A percentile compares a stretch with the other conserved stretches of the same genome.
phyloP scores from a whole-genome alignment of 1,140 invertebrate genomes.

The Leucophenga varia region DNA sequence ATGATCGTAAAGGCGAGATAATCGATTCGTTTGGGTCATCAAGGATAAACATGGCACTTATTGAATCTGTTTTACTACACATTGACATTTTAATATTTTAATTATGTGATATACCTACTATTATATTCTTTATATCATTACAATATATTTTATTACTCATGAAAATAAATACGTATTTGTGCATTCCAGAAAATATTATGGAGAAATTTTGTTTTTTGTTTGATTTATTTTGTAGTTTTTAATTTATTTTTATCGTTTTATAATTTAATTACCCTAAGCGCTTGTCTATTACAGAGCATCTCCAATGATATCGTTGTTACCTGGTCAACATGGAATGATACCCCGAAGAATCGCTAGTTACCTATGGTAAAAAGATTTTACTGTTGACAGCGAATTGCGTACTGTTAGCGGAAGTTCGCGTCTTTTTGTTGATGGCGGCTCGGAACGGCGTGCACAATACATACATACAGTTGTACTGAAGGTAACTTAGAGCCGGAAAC shows the following conservation, averaged over 20 bases:
- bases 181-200: slow-evolving; percentile 5
- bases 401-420: slow-evolving; percentile 59
- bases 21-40: slow-evolving; percentile 76
- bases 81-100: too few relatives aligned
- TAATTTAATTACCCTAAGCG: not conserved
- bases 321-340: slow-evolving; percentile 83
- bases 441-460: slow-evolving; percentile 67
- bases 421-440: slow-evolving; percentile 78
- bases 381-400: slow-evolving; percentile 58
- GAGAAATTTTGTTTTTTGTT: too few relatives aligned
- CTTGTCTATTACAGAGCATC: slow-evolving; percentile 57
- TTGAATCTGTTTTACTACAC: too few relatives aligned
- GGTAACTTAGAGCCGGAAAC: slow-evolving; percentile 62
- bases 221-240: too few relatives aligned
- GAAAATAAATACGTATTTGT: not conserved
- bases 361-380: slow-evolving; percentile 73
- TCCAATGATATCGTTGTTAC: slow-evolving; percentile 78
- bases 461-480: slow-evolving; percentile 73
- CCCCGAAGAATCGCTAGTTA: slow-evolving; percentile 69
- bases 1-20: slow-evolving; percentile 71
- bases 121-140: too few relatives aligned
- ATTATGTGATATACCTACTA: not conserved
- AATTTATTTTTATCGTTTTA: too few relatives aligned
- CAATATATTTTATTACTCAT: slow-evolving; percentile 45
- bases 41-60: slow-evolving; percentile 64